Evolutionary conservation across 2,888 invertebrate genomes (phyloP).

Genomic region (Anthophora plumipes): DNA sequence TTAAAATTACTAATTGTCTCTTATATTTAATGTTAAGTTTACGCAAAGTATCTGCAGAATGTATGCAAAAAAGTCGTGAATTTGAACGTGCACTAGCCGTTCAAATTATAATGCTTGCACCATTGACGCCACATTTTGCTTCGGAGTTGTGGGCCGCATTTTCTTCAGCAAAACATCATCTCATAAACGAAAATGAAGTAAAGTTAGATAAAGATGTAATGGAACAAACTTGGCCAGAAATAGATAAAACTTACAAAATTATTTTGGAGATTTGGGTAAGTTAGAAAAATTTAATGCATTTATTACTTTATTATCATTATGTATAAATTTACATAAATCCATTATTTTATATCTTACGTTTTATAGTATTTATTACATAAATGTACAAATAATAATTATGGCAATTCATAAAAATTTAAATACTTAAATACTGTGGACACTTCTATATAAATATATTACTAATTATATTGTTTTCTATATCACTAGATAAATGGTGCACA

Average conservation of each 20-base stretch:
- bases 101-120: constrained; percentile 93
- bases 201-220: constrained; percentile 90
- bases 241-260: constrained; percentile 89
- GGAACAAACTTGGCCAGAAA: constrained; percentile 91
- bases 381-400: constrained; percentile 84
- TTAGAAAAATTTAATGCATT: constrained; percentile 50
- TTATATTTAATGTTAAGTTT: constrained; percentile 67
- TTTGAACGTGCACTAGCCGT: constrained; percentile 92
- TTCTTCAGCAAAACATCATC: constrained; percentile 87
- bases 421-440: not conserved
- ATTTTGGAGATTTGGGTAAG: constrained; percentile 88
- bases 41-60: constrained; percentile 86
- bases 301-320: constrained; percentile 6
- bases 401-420: not conserved
- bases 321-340: constrained; percentile 7
- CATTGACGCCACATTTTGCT: constrained; percentile 96
- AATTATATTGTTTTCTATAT: not conserved
- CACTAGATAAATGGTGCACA: constrained; percentile 86
- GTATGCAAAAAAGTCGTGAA: constrained; percentile 88
- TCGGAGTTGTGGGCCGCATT: constrained; percentile 96
- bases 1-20: not conserved
- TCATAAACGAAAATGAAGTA: constrained; percentile 84
- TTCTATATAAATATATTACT: constrained; percentile 9
- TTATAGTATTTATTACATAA: constrained; percentile 35
- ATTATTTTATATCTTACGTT: constrained; percentile 11